Percentiles rank a stretch among this genome's conserved stretches.
Conservation (phyloP, 2,888 invertebrate genomes). For the Agrochola lychnidis region DNA sequence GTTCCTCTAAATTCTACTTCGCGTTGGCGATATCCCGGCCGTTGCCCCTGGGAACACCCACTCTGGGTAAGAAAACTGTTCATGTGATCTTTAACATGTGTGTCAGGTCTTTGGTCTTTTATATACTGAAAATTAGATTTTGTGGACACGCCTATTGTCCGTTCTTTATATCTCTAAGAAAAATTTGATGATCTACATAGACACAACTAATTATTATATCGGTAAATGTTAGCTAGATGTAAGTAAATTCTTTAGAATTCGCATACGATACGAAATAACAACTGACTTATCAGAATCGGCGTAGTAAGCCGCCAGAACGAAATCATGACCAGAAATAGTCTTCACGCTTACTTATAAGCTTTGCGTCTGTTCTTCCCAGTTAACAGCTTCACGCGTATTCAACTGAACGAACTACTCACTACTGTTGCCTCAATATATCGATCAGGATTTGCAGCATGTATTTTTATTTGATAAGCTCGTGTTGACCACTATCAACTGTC, state of each 20-base stretch:
- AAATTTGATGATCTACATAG: background rate
- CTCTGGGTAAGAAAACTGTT: constrained; percentile 46
- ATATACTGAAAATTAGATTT: background rate
- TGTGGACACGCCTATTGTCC: background rate
- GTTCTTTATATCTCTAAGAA: background rate
- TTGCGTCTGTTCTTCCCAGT: constrained; percentile 43
- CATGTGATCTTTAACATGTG: constrained; percentile 41
- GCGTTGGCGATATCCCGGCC: constrained; percentile 57
- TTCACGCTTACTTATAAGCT: constrained; percentile 45
- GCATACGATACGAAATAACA: constrained; percentile 28
- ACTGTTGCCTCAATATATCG: constrained; percentile 17
- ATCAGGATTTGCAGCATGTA: constrained; percentile 11
- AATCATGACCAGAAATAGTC: constrained; percentile 50
- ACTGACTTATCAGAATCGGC: constrained; percentile 27
- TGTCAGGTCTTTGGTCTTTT: constrained; percentile 15
- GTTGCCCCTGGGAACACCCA: constrained; percentile 54
- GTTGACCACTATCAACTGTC: background rate
- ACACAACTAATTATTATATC: background rate
- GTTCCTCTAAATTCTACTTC: constrained; percentile 54
- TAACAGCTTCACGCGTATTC: constrained; percentile 46
- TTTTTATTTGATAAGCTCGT: background rate
- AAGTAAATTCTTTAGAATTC: background rate
- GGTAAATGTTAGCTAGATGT: background rate
- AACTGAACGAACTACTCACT: constrained; percentile 15
- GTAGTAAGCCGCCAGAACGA: constrained; percentile 36